These are phyloP conservation scores for Laticauda laticaudata DNA, from an alignment of 2,113 vertebrate species.

Conservation along the genomic window DNA sequence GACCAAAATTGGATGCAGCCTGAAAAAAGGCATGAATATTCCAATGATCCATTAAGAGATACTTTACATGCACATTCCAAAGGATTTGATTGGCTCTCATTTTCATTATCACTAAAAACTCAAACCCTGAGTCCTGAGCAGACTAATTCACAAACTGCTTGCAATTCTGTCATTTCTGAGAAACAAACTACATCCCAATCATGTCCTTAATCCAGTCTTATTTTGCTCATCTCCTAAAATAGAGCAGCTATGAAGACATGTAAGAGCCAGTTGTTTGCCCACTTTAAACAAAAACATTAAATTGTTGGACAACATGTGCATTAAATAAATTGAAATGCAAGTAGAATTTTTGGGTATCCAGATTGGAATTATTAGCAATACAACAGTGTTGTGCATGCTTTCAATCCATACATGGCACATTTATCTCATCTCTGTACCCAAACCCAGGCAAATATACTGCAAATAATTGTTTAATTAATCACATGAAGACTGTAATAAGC, in stretches of 20 bases:
- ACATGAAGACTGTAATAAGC: constrained; percentile 48
- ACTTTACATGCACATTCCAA: background rate
- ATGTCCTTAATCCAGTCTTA: fast-evolving
- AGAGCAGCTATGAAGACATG: background rate
- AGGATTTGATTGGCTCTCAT: background rate
- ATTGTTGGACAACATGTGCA: background rate
- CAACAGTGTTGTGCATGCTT: background rate
- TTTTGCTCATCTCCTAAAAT: background rate
- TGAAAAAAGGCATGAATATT: background rate
- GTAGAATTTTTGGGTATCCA: background rate
- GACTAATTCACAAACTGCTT: fast-evolving
- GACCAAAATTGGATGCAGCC: background rate
- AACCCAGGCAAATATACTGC: constrained; percentile 47
- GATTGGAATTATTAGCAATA: background rate
- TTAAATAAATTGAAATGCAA: background rate
- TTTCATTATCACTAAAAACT: background rate
- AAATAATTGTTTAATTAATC: constrained; percentile 59
- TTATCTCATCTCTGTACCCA: constrained; percentile 36
- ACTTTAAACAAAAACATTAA: fast-evolving
- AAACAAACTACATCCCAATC: background rate
- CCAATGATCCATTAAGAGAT: background rate
- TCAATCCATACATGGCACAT: constrained; percentile 30
- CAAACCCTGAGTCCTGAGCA: background rate
- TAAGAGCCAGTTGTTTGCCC: fast-evolving
- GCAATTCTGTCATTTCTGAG: constrained; percentile 1